Base-by-base conservation (phyloP, 2,797 vertebrate genomes). In the Enteromius viviparus region DNA sequence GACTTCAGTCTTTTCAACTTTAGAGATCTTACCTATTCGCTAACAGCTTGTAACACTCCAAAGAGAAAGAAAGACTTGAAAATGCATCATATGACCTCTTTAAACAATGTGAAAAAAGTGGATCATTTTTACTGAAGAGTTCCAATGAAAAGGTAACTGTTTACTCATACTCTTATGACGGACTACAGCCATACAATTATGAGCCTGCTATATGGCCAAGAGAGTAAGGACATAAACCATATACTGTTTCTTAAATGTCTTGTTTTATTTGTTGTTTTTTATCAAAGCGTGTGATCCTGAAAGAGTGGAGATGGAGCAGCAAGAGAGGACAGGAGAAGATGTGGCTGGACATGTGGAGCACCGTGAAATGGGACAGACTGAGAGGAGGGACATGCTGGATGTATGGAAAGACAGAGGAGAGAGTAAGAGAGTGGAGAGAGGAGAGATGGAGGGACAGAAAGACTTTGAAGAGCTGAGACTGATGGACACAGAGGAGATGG, bases 251-350 rank as follows among this genome's bases (percentile, higher is more conserved):
- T 37, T 66, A 66, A 66, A 66, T 2, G 17, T 37, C 3, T 49
- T 72, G 6, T 29, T 29, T 71, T 70, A 11, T 37, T 37, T 40
- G 40, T 0, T 19, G 49, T 19, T 72, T 72, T 51, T 72, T 11
- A 9, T 51, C 8, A 5, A 17, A 72, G 45, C 70, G 32, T 72
- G 70, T 72, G 26, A 19, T 49, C 45, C 14, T 45, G 68, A 47
- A 70, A 47, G 68, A 70, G 42, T 47, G 70, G n/a, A 72, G 70
- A 26, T 72, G 70, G 42, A 47, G 15, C 45, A 72, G 70, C 15
- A 72, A 32, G 45, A 72, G 45, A 70, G 40, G 42, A 70, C 68
- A 26, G 68, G 40, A 64, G 40, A 70, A 45, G 40, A 70, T 47
- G 68, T 47, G 19, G n/a, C 68, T 26, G 70, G 15, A 72, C 45